A percentile compares a stretch with the other conserved stretches of the same genome.
Conservation (phyloP, 2,113 vertebrate genomes). For the Octodon degus region DNA sequence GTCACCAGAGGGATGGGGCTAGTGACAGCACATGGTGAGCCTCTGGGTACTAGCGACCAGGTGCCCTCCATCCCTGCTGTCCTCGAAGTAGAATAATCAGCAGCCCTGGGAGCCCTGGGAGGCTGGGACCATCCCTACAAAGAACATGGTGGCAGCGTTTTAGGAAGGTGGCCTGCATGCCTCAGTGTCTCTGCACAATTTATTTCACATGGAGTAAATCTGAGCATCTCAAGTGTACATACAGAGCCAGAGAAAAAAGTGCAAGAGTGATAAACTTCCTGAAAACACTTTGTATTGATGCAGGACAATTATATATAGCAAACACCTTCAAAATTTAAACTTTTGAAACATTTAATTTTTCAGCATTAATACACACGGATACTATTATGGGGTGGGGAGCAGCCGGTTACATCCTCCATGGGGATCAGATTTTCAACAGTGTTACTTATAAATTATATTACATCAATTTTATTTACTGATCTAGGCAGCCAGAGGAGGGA, state of each 20-base stretch:
- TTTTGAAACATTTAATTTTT: conserved; percentile 83
- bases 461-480: conserved; percentile 80
- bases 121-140: background rate
- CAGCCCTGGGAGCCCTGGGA: background rate
- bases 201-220: conserved; percentile 86
- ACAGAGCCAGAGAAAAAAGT: conserved; percentile 76
- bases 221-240: conserved; percentile 83
- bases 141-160: background rate
- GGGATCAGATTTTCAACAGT: conserved; percentile 78
- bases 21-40: background rate
- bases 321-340: conserved; percentile 83
- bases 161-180: background rate
- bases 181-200: conserved; percentile 84
- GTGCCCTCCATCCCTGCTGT: background rate
- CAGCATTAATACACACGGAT: conserved; percentile 82
- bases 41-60: background rate
- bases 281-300: conserved; percentile 85
- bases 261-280: conserved; percentile 83
- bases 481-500: conserved; percentile 79
- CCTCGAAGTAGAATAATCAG: background rate
- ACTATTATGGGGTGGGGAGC: conserved; percentile 51
- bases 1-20: background rate
- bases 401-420: conserved; percentile 35
- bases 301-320: conserved; percentile 82
- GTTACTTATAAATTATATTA: conserved; percentile 84